Percentiles rank a stretch among this genome's conserved stretches.
Conservation (phyloP, 1,140 invertebrate genomes). For the Dermatophagoides farinae region DNA sequence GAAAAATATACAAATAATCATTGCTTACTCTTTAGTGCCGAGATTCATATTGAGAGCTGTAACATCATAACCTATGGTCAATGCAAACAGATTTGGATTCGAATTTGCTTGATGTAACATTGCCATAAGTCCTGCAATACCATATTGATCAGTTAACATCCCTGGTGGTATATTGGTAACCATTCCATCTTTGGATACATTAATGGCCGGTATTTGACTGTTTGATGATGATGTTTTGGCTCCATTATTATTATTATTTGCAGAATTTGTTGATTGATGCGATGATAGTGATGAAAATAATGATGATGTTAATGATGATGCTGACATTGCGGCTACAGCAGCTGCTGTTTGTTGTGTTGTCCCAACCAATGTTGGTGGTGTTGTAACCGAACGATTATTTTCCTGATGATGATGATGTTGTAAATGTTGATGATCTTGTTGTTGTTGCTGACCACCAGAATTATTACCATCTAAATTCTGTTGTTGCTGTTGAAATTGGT, state of each 20-base stretch:
- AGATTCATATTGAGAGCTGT: constrained; percentile 92
- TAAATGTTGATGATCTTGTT: background rate
- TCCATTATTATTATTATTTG: background rate
- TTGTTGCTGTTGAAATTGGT: background rate
- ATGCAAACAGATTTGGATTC: constrained; percentile 76
- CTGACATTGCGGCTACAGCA: background rate
- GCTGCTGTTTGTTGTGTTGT: too few relatives aligned
- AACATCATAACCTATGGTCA: constrained; percentile 88
- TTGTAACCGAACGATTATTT: background rate
- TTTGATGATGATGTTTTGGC: background rate
- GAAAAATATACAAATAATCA: background rate
- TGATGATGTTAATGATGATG: background rate
- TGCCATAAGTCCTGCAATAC: constrained; percentile 88
- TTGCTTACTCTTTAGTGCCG: constrained; percentile 63
- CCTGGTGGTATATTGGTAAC: constrained; percentile 91
- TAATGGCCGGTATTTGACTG: constrained; percentile 52
- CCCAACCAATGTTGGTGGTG: background rate
- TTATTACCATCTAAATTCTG: background rate
- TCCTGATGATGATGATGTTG: background rate
- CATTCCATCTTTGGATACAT: constrained; percentile 65
- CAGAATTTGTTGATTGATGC: background rate
- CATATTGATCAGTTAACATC: constrained; percentile 98
- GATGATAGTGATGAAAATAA: background rate
- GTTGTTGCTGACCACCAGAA: too few relatives aligned
- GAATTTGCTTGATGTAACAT: constrained; percentile 93